These are phyloP conservation scores for Venustaconcha ellipsiformis DNA, from an alignment of 1,140 invertebrate species.

Conservation along the genomic window DNA sequence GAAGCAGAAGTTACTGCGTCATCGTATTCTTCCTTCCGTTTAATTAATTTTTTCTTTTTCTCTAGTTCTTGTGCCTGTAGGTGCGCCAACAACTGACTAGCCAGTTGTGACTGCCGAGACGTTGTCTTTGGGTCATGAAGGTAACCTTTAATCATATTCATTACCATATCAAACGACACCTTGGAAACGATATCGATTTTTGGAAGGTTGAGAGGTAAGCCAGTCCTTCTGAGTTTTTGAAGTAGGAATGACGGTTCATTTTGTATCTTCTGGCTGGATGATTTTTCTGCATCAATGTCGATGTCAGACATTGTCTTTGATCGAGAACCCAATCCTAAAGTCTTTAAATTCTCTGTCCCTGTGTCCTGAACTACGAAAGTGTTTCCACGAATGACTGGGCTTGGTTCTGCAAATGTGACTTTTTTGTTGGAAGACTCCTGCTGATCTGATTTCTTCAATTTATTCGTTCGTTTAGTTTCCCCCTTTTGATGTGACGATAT, in stretches of 20 bases:
- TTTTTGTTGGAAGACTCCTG: conserved; percentile 11
- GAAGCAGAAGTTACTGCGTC: too few species aligned
- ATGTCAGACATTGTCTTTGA: conserved; percentile 15
- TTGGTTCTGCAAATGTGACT: conserved; percentile 19
- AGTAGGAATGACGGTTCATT: conserved; percentile 9
- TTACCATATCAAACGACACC: conserved; percentile 30
- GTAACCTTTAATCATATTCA: conserved; percentile 31
- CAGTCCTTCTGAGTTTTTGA: not conserved
- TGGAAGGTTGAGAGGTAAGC: conserved; percentile 16
- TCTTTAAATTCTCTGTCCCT: not conserved
- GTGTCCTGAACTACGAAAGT: conserved; percentile 7
- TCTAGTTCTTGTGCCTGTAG: conserved; percentile 18
- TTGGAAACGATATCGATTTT: conserved; percentile 33
- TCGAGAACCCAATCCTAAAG: conserved; percentile 4
- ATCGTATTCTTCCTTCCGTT: too few species aligned
- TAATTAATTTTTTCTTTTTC: too few species aligned
- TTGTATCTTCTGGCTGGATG: conserved; percentile 17
- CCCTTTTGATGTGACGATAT: conserved; percentile 23
- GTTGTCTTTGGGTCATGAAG: conserved; percentile 29
- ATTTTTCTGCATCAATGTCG: conserved; percentile 11
- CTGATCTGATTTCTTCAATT: conserved; percentile 20
- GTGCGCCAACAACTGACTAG: conserved; percentile 16
- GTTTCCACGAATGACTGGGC: conserved; percentile 23
- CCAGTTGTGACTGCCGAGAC: conserved; percentile 24
- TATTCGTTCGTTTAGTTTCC: conserved; percentile 2